Conservation (phyloP, 2,113 vertebrate species). For the Corynorhinus townsendii region DNA sequence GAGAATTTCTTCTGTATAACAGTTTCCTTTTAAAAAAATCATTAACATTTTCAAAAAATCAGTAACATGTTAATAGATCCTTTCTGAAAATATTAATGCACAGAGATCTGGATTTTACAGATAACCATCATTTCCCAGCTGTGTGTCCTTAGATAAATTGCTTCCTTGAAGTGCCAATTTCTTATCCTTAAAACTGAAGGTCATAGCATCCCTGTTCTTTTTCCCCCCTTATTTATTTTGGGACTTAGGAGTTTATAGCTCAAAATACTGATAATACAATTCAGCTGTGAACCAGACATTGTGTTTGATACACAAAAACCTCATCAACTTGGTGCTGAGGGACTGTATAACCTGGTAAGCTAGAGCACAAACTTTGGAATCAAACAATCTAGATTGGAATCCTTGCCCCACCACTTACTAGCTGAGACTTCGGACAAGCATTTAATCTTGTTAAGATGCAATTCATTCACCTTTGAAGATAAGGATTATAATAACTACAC, state of each 20-base stretch:
- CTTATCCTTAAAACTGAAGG: constrained; percentile 10
- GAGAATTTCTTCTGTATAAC: neutral
- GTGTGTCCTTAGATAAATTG: neutral
- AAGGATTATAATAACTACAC: neutral
- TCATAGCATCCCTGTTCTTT: neutral
- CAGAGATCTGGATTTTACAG: constrained; percentile 12
- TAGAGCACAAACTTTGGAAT: neutral
- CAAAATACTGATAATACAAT: constrained; percentile 26
- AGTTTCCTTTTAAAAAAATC: constrained; percentile 25
- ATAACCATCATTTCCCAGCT: constrained; percentile 8
- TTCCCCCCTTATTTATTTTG: neutral
- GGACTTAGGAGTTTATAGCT: neutral
- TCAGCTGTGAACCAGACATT: neutral
- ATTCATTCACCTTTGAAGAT: constrained; percentile 16
- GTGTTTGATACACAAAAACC: neutral
- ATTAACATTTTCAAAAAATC: neutral
- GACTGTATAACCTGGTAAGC: neutral
- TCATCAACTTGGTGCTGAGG: neutral
- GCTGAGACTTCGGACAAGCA: neutral
- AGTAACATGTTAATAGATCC: neutral
- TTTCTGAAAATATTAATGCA: neutral
- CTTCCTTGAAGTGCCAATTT: neutral
- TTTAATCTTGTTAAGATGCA: constrained; percentile 19
- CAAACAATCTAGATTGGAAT: neutral
- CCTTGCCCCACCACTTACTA: neutral